Evolutionary conservation across 2,113 vertebrate species (phyloP).

Genomic region (Elephantulus edwardii): DNA sequence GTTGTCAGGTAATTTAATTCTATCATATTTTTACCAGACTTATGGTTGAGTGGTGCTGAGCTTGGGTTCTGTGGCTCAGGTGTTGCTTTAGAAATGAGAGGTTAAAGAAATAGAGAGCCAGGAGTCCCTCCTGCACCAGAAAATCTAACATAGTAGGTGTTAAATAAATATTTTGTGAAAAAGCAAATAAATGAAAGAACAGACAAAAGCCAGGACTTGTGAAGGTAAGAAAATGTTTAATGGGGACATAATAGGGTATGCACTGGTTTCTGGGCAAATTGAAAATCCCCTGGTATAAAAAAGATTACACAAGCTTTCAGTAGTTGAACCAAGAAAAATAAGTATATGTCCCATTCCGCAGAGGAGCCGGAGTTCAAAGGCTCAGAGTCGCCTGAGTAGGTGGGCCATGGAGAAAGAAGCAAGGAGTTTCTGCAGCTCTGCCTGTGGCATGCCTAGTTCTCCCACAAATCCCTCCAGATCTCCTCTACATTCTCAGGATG

Average conservation of each 20-base stretch:
- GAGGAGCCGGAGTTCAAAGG: background rate
- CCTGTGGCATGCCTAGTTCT: background rate
- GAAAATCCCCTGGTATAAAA: background rate
- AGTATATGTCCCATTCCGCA: background rate
- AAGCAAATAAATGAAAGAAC: background rate
- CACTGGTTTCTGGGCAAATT: constrained; percentile 19
- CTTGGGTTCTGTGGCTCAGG: background rate
- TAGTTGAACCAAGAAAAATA: constrained; percentile 1
- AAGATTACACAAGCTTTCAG: background rate
- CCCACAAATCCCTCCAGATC: background rate
- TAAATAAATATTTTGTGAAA: background rate
- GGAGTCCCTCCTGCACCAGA: background rate
- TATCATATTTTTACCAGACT: background rate
- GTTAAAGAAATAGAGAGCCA: background rate
- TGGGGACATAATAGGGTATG: background rate
- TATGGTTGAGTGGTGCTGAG: background rate
- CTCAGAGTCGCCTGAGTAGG: background rate
- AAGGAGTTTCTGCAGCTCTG: background rate
- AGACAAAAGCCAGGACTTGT: background rate
- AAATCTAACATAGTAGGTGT: background rate
- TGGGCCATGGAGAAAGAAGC: too few relatives aligned
- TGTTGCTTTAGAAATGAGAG: background rate
- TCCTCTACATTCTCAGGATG: background rate
- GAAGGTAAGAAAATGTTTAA: constrained; percentile 11
- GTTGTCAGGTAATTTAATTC: background rate